Conservation (phyloP, 1,140 invertebrate genomes). For the Lucilia cuprina region DNA sequence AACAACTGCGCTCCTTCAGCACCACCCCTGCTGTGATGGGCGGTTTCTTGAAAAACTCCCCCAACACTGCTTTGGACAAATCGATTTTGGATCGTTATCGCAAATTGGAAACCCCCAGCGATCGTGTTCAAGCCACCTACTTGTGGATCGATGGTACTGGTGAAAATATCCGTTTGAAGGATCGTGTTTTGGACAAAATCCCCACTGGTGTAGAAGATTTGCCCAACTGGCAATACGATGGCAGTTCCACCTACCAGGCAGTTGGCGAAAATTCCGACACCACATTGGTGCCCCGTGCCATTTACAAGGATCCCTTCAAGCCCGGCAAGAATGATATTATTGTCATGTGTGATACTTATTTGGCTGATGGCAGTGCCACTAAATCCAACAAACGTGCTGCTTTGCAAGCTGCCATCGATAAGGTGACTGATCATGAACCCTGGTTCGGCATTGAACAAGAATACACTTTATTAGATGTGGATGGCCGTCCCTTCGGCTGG, state of each 20-base stretch:
- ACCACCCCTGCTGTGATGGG: slow-evolving; percentile 36
- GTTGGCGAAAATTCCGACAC: slow-evolving; percentile 84
- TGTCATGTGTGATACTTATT: slow-evolving; percentile 84
- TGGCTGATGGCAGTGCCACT: slow-evolving; percentile 68
- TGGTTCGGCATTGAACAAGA: slow-evolving; percentile 96
- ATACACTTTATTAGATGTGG: slow-evolving; percentile 88
- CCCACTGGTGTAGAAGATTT: slow-evolving; percentile 77
- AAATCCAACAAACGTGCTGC: slow-evolving; percentile 61
- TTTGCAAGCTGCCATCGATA: slow-evolving; percentile 53
- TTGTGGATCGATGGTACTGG: slow-evolving; percentile 96
- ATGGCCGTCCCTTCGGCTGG: slow-evolving; percentile 91
- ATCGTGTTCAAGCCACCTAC: slow-evolving; percentile 82
- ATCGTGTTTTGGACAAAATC: slow-evolving; percentile 79
- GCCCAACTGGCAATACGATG: slow-evolving; percentile 93
- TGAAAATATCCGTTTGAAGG: slow-evolving; percentile 85
- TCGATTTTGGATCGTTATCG: slow-evolving; percentile 74
- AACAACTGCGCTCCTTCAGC: slow-evolving; percentile 48
- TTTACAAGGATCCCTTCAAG: slow-evolving; percentile 89
- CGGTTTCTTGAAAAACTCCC: slow-evolving; percentile 68
- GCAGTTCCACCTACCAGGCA: slow-evolving; percentile 81
- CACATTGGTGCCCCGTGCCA: slow-evolving; percentile 80
- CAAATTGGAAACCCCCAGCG: slow-evolving; percentile 74
- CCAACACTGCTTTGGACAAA: slow-evolving; percentile 78
- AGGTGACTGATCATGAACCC: slow-evolving; percentile 70
- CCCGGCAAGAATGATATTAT: slow-evolving; percentile 81